phyloP scores from a whole-genome alignment of 2,888 invertebrate species.

The Xestia sexstrigata region DNA sequence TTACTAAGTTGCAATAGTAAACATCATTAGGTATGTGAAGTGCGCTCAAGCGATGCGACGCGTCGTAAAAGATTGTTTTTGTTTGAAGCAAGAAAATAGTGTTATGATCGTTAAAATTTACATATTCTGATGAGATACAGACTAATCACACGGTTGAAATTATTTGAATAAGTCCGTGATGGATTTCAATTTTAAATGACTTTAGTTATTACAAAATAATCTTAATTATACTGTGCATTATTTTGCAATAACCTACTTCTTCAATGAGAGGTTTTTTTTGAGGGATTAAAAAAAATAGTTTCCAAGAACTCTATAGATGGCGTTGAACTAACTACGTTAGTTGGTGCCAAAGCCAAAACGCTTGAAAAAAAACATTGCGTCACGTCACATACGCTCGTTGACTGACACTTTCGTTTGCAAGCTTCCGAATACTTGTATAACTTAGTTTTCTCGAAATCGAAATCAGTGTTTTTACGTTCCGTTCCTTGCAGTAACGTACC shows the following conservation, averaged over 20 bases:
- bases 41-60: constrained; percentile 57
- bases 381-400: no score
- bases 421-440: no score
- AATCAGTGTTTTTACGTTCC: no score
- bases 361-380: no score
- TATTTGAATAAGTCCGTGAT: constrained; percentile 49
- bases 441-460: no score
- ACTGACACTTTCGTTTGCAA: no score
- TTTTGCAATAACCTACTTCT: neutral
- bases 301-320: no score
- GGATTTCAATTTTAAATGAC: constrained; percentile 27
- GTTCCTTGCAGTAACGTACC: no score
- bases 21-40: constrained; percentile 58
- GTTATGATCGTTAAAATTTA: constrained; percentile 62
- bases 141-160: constrained; percentile 52
- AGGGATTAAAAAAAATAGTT: no score
- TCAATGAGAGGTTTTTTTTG: no score
- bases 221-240: neutral
- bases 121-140: constrained; percentile 62
- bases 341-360: no score
- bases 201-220: constrained; percentile 17
- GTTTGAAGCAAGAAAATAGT: constrained; percentile 48
- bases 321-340: no score
- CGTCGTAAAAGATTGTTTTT: constrained; percentile 58
- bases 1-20: constrained; percentile 63